Base-by-base conservation (phyloP, 1,140 invertebrate species). In the Scaptomyza graminum region DNA sequence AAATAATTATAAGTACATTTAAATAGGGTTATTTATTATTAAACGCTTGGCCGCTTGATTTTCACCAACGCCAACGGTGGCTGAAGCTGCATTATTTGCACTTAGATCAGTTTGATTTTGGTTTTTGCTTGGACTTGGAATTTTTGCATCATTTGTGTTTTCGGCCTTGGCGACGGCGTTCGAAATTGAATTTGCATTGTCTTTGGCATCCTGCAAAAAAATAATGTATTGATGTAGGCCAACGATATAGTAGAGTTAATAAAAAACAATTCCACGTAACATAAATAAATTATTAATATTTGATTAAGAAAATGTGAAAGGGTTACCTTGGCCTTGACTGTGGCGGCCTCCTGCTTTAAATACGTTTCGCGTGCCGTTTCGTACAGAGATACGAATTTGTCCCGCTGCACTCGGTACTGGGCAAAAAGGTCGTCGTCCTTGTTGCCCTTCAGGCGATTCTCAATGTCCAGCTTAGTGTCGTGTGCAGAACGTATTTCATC, bases 201-300 rank as follows among this genome's bases (percentile, higher is more conserved):
- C 88, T 84, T 88, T 90, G 75, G 79, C 82, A 88, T 91, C 90
- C 90, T 91, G 90, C 68, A 91, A 91, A 76, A 80, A 73, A 90
- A 84, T 72, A 76, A 81, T 71, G 56, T 65, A 72, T 64, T 74
- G 66, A 72, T 70, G 47, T 55, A 61, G 84, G 71, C 74, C 71
- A 81, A 73, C 68, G 60, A 63, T 67, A 46, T 65, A 65, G 49
- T 67, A 61, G 56, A 55, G 67, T 60, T 16, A 37, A 41, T n/a
- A 41, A n/a, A n/a, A 39, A 39, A 39, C 37, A 39, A n/a, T 18
- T 18, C 18, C 18, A 1, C 1, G 18, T 18, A 18, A 18, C 18
- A 18, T 18, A 18, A 18, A 18, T 3, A 13, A 7, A 13, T 44
- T n/a, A 55, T 13, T 16, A 31, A 25, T 52, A 28, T 15, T 15